phyloP scores from a whole-genome alignment of 2,888 invertebrate species.

The Neoaliturus tenellus region DNA sequence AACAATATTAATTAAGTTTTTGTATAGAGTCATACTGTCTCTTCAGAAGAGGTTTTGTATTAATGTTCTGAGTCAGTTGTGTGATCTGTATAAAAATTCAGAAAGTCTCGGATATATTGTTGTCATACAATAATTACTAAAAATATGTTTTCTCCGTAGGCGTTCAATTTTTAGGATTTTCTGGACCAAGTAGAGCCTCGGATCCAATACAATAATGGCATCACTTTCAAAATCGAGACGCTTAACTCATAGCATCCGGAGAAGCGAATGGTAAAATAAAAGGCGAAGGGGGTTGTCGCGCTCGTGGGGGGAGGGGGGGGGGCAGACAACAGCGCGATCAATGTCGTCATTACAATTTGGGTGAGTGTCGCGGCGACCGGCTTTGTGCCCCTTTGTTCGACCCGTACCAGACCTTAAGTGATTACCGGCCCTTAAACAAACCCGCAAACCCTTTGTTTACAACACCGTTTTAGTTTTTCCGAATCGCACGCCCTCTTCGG shows the following conservation, averaged over 20 bases:
- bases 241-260: not conserved
- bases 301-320: not conserved
- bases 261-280: constrained; percentile 1
- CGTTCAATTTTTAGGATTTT: no score
- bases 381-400: constrained; percentile 8
- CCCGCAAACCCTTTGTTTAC: constrained; percentile 35
- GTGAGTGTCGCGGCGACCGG: constrained; percentile 17
- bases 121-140: no score
- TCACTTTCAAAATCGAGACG: not conserved
- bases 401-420: constrained; percentile 37
- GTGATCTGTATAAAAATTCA: no score
- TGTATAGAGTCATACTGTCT: no score
- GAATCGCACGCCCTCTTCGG: not conserved
- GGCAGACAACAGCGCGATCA: not conserved
- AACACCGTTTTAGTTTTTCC: constrained; percentile 26
- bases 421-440: constrained; percentile 40
- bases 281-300: not conserved
- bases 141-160: no score
- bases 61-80: no score
- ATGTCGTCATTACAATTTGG: constrained; percentile 44
- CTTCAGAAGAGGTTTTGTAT: no score
- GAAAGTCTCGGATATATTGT: no score
- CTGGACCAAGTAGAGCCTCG: no score
- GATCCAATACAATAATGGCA: not conserved
- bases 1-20: no score